Evolutionary conservation across 2,888 invertebrate species (phyloP).

Genomic region (Drosophila dives): DNA sequence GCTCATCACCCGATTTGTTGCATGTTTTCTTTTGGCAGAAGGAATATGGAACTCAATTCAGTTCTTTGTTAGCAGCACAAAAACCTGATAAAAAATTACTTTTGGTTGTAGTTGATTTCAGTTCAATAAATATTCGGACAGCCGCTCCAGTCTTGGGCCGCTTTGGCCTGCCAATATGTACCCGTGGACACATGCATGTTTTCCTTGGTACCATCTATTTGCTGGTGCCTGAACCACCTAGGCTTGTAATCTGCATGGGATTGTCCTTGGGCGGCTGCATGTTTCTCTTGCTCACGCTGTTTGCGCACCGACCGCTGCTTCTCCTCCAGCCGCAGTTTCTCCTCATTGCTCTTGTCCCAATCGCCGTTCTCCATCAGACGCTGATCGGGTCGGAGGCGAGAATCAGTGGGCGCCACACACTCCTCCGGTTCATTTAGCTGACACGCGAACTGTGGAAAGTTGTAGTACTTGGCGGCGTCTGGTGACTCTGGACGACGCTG

Average conservation of each 20-base stretch:
- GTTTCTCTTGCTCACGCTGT: slow-evolving; percentile 91
- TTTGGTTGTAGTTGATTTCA: not conserved
- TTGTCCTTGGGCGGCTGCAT: slow-evolving; percentile 87
- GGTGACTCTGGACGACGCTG: slow-evolving; percentile 90
- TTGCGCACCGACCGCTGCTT: slow-evolving; percentile 95
- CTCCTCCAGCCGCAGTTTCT: slow-evolving; percentile 95
- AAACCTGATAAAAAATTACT: slow-evolving; percentile 39
- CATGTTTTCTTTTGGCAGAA: slow-evolving; percentile 4
- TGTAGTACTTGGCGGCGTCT: slow-evolving; percentile 92
- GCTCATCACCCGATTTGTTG: slow-evolving; percentile 18
- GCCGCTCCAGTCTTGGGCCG: slow-evolving; percentile 92
- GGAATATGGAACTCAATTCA: slow-evolving; percentile 5
- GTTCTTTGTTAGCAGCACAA: slow-evolving; percentile 13
- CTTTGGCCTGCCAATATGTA: slow-evolving; percentile 97
- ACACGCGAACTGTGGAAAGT: slow-evolving; percentile 97
- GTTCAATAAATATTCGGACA: slow-evolving; percentile 93
- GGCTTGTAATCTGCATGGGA: slow-evolving; percentile 92
- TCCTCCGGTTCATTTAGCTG: slow-evolving; percentile 98
- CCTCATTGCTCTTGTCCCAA: slow-evolving; percentile 96
- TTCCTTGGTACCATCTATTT: slow-evolving; percentile 88
- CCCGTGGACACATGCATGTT: slow-evolving; percentile 93
- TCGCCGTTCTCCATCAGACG: slow-evolving; percentile 97
- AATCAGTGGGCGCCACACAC: slow-evolving; percentile 97
- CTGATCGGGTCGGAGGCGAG: slow-evolving; percentile 97
- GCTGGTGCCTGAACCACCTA: slow-evolving; percentile 94